Evolutionary conservation across 2,797 vertebrate species (phyloP).

Genomic region (Ctenochaetus hawaiiensis): DNA sequence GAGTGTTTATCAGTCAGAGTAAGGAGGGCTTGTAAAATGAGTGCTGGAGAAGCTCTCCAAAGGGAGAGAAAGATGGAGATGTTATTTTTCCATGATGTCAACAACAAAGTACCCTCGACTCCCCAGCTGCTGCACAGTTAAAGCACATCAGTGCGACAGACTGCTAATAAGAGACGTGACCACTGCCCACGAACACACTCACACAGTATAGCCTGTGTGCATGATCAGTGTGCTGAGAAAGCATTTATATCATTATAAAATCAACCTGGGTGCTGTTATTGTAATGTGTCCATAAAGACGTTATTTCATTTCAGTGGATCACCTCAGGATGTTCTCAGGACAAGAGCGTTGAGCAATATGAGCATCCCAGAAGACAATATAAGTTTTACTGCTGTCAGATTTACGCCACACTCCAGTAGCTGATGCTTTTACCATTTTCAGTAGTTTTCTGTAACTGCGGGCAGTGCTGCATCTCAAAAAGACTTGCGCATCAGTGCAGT

Average conservation of each 20-base stretch:
- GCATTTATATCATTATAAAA: not conserved
- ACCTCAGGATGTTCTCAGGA: not conserved
- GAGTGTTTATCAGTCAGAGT: conserved; percentile 26
- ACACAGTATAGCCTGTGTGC: not conserved
- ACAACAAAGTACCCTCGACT: conserved; percentile 31
- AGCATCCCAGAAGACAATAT: not conserved
- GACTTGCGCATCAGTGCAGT: no score
- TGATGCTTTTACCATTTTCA: not conserved
- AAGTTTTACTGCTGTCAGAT: not conserved
- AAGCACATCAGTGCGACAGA: conserved; percentile 22
- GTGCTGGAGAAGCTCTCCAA: conserved; percentile 24
- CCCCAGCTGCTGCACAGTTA: conserved; percentile 37
- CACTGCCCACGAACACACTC: not conserved
- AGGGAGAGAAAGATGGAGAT: conserved; percentile 49
- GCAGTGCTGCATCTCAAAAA: no score
- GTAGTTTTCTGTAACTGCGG: not conserved
- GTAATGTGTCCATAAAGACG: not conserved
- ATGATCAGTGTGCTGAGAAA: not conserved
- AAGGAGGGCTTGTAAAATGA: conserved; percentile 39
- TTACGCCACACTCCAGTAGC: not conserved
- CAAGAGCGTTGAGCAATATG: not conserved
- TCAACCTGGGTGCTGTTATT: not conserved
- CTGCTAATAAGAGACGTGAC: conserved; percentile 28
- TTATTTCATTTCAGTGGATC: not conserved
- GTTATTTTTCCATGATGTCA: conserved; percentile 75